Percentiles rank a stretch among this genome's conserved stretches.
These are phyloP conservation scores for Charanyca ferruginea DNA, from an alignment of 2,888 invertebrate genomes.

Conservation along the genomic window DNA sequence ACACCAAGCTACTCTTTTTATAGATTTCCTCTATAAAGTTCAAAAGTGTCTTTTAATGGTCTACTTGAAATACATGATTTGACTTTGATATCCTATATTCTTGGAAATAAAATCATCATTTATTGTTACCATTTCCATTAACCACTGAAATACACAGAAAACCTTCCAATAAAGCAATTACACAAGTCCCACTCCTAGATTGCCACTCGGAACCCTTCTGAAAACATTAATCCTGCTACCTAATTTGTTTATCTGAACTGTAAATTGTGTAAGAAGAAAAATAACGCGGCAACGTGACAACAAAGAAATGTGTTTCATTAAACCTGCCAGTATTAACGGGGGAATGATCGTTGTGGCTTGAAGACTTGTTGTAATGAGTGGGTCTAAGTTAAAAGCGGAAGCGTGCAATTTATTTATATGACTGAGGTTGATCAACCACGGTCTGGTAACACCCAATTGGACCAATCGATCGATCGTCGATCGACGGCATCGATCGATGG, in stretches of 20 bases:
- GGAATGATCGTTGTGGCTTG: constrained; percentile 47
- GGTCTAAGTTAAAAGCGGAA: background rate
- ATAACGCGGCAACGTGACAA: constrained; percentile 66
- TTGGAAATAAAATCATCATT: too few species aligned
- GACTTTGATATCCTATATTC: too few species aligned
- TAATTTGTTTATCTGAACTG: constrained; percentile 59
- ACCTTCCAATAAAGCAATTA: constrained; percentile 38
- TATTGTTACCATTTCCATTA: too few species aligned
- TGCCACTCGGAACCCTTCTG: constrained; percentile 21
- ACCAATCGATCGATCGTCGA: too few species aligned
- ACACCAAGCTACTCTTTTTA: too few species aligned
- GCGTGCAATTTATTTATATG: too few species aligned
- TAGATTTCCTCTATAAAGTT: too few species aligned
- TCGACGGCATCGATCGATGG: too few species aligned
- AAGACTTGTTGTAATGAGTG: constrained; percentile 19
- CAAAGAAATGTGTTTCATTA: constrained; percentile 86
- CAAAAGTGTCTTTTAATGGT: too few species aligned
- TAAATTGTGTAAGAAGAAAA: constrained; percentile 70
- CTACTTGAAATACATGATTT: too few species aligned
- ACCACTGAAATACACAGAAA: constrained; percentile 1
- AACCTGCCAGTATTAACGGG: constrained; percentile 67
- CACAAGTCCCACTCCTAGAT: constrained; percentile 5
- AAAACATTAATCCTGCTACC: constrained; percentile 42
- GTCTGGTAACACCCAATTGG: too few species aligned
- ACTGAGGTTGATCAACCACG: too few species aligned